Percentiles rank a stretch among this genome's conserved stretches.
phyloP scores from a whole-genome alignment of 2,113 vertebrate species.

The Psilopsiagon aurifrons region DNA sequence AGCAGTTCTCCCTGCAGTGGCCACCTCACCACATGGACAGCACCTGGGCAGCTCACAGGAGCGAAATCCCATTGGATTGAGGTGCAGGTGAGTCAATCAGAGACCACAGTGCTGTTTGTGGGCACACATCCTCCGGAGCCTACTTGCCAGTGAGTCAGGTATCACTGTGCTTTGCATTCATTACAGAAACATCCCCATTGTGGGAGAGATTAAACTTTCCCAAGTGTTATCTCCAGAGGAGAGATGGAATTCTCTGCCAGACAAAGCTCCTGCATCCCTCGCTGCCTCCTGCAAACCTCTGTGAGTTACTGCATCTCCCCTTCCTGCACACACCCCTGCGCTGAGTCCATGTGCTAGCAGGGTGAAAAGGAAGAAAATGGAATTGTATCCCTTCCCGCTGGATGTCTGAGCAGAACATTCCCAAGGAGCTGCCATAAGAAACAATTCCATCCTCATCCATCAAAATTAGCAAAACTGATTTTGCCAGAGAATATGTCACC shows the following conservation, averaged over 20 bases:
- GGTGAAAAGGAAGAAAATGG: neutral
- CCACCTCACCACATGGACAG: neutral
- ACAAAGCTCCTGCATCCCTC: neutral
- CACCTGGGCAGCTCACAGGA: neutral
- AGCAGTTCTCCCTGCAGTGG: rapidly evolving
- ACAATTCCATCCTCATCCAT: neutral
- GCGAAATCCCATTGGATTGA: neutral
- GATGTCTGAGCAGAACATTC: neutral
- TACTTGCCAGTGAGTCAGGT: neutral
- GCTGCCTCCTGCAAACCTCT: neutral
- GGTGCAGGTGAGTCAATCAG: neutral
- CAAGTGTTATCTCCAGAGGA: neutral
- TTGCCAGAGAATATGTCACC: neutral
- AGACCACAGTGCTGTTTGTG: neutral
- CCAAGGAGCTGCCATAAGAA: neutral
- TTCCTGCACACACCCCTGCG: neutral
- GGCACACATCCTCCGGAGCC: neutral
- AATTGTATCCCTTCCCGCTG: rapidly evolving
- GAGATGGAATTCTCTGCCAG: neutral
- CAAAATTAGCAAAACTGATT: neutral
- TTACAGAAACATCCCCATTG: neutral
- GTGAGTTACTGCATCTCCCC: rapidly evolving
- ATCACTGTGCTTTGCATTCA: neutral
- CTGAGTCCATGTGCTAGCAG: rapidly evolving
- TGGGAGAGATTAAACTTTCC: neutral